A percentile compares a stretch with the other conserved stretches of the same genome.
Conservation (phyloP, 2,888 invertebrate genomes). For the Lithophane leautieri region DNA sequence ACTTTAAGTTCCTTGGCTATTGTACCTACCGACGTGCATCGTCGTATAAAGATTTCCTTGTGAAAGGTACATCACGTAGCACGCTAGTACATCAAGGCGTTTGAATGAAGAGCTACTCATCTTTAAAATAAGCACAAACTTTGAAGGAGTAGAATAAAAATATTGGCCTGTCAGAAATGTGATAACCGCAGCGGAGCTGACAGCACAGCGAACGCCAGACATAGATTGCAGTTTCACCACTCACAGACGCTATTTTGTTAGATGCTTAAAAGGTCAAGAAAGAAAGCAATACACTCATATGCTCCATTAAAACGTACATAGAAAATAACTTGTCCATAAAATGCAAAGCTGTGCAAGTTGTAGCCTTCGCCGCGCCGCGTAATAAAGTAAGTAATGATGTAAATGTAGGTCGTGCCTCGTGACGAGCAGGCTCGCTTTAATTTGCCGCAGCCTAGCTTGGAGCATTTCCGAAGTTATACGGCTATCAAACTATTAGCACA, state of each 20-base stretch:
- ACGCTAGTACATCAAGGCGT: neutral
- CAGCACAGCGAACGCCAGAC: neutral
- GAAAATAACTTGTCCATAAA: constrained; percentile 57
- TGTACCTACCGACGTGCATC: neutral
- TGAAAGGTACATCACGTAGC: constrained; percentile 23
- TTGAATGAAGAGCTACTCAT: constrained; percentile 9
- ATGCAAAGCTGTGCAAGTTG: constrained; percentile 62
- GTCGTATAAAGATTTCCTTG: constrained; percentile 11
- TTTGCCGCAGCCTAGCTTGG: constrained; percentile 62
- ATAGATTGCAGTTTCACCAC: neutral
- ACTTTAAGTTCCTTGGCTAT: neutral
- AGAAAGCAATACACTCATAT: constrained; percentile 29
- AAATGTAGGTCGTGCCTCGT: constrained; percentile 73
- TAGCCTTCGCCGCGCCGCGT: constrained; percentile 57
- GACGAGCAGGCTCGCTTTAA: constrained; percentile 62
- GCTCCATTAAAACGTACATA: constrained; percentile 42
- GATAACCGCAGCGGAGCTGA: neutral
- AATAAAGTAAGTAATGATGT: constrained; percentile 73
- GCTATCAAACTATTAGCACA: constrained; percentile 44
- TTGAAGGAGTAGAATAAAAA: neutral
- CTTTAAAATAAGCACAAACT: neutral
- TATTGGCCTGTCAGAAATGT: neutral
- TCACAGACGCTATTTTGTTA: neutral
- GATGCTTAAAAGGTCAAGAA: constrained; percentile 19
- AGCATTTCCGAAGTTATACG: constrained; percentile 38